phyloP scores from a whole-genome alignment of 2,797 vertebrate genomes.

The Yasuhikotakia modesta region DNA sequence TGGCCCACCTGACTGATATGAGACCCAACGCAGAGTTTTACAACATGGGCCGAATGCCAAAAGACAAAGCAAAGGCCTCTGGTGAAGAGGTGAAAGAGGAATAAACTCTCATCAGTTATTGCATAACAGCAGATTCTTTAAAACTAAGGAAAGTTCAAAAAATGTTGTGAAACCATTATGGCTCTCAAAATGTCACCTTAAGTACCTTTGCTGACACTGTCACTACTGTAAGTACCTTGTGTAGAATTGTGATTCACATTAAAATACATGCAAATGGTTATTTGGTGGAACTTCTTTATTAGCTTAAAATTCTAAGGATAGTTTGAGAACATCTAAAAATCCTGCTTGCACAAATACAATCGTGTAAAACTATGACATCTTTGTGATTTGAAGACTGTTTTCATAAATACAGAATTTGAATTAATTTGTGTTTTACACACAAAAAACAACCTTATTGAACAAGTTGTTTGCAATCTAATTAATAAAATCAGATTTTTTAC shows the following conservation, averaged over 20 bases:
- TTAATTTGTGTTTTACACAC: too few species aligned
- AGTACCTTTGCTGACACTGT: not conserved
- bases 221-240: not conserved
- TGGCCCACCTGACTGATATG: conserved; percentile 82
- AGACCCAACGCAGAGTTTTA: conserved; percentile 85
- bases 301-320: too few species aligned
- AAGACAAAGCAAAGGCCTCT: conserved; percentile 62
- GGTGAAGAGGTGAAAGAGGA: conserved; percentile 25
- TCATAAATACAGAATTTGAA: too few species aligned
- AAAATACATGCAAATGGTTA: not conserved
- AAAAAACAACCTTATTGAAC: too few species aligned
- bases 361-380: too few species aligned
- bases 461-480: too few species aligned
- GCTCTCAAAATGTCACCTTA: not conserved
- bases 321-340: too few species aligned
- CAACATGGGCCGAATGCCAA: conserved; percentile 76
- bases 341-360: too few species aligned
- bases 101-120: not conserved
- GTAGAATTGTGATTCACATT: not conserved
- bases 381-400: too few species aligned
- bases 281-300: not conserved
- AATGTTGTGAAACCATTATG: not conserved
- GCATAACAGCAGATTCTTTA: not conserved
- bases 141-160: not conserved
- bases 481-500: too few species aligned